Percentiles rank a stretch among this genome's conserved stretches.
phyloP scores from a whole-genome alignment of 2,113 vertebrate genomes.

The Salvelinus namaycush region DNA sequence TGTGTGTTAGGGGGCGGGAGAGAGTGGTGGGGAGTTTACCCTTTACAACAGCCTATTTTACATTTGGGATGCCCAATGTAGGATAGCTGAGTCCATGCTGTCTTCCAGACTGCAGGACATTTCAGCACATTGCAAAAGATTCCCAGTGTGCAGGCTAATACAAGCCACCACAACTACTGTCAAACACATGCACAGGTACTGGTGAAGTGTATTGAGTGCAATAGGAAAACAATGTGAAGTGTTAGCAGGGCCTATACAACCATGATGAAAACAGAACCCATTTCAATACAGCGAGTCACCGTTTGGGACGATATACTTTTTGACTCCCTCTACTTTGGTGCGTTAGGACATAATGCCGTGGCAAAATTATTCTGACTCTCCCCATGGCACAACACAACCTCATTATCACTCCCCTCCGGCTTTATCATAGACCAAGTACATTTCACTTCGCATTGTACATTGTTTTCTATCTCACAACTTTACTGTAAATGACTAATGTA shows the following conservation, averaged over 20 bases:
- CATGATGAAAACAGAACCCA: neutral
- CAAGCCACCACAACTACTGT: neutral
- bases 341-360: neutral
- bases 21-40: slow-evolving; percentile 11
- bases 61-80: slow-evolving; percentile 31
- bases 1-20: slow-evolving; percentile 23
- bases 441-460: neutral
- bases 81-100: slow-evolving; percentile 24
- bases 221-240: neutral
- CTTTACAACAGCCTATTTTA: slow-evolving; percentile 37
- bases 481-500: neutral
- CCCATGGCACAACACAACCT: neutral
- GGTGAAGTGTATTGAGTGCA: neutral
- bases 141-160: neutral
- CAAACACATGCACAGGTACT: neutral
- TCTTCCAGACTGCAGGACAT: slow-evolving; percentile 3
- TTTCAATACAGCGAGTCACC: neutral
- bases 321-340: neutral
- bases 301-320: neutral
- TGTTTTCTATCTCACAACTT: neutral
- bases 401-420: neutral
- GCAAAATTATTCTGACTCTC: neutral
- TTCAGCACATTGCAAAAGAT: neutral
- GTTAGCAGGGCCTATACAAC: neutral
- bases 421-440: slow-evolving; percentile 2